Conservation (phyloP, 1,140 invertebrate species). For the Apolygus lucorum region DNA sequence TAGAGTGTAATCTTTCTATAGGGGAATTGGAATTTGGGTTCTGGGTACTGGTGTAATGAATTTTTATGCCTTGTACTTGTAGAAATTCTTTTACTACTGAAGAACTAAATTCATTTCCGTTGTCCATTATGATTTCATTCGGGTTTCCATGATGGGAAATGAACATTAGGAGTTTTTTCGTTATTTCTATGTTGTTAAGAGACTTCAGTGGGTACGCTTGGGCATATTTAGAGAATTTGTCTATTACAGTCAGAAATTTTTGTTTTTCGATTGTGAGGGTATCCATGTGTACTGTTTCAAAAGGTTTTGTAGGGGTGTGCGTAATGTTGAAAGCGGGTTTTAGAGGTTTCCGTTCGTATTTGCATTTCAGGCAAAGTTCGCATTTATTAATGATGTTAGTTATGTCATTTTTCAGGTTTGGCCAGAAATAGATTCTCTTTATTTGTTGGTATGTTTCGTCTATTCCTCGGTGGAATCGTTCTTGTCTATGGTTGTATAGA, state of each 20-base stretch:
- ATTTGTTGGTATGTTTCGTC: conserved; percentile 28
- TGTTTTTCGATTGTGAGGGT: conserved; percentile 33
- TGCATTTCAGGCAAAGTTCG: too few species aligned
- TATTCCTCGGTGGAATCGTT: too few species aligned
- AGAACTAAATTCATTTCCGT: too few species aligned
- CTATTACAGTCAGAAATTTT: conserved; percentile 34
- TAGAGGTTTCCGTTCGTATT: too few species aligned
- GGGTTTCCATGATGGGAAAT: background rate
- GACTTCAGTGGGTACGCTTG: background rate
- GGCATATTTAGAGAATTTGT: conserved; percentile 33
- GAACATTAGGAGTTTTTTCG: background rate
- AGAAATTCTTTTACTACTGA: background rate
- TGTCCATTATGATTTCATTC: background rate
- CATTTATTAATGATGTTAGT: too few species aligned
- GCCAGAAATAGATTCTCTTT: conserved; percentile 29
- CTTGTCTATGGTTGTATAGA: conserved; percentile 29
- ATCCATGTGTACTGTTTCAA: conserved; percentile 36
- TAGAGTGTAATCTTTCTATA: conserved; percentile 32
- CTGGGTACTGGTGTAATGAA: too few species aligned
- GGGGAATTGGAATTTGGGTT: conserved; percentile 31
- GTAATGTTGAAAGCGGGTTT: conserved; percentile 31
- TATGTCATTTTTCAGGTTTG: conserved; percentile 28
- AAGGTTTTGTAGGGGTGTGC: conserved; percentile 33
- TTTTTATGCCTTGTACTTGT: background rate
- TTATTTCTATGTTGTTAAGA: too few species aligned